Evolutionary conservation across 2,797 vertebrate species (phyloP).

Genomic region (Philypnodon macrostomus): DNA sequence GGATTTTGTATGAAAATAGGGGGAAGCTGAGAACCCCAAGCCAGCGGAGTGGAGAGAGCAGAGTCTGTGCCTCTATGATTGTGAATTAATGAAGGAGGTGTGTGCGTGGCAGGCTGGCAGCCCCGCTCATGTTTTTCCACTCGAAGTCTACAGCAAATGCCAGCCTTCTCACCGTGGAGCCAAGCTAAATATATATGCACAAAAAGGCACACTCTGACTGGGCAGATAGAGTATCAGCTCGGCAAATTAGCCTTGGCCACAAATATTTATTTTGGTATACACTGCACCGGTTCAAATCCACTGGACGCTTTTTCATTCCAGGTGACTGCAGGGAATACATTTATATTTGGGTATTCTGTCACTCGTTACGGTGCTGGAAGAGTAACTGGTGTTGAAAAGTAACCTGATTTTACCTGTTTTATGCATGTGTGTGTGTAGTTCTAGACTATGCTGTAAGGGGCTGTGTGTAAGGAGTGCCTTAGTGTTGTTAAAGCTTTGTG

Average conservation of each 20-base stretch:
- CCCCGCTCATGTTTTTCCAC: constrained; percentile 54
- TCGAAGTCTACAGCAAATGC: constrained; percentile 48
- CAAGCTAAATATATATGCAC: constrained; percentile 51
- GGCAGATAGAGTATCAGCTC: constrained; percentile 59
- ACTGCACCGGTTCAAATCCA: constrained; percentile 31
- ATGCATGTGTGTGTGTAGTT: not conserved
- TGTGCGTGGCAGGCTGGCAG: constrained; percentile 54
- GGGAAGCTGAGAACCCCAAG: constrained; percentile 9
- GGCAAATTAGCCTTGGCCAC: constrained; percentile 56
- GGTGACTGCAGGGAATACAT: not conserved
- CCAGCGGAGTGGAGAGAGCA: constrained; percentile 22
- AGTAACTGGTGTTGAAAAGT: not conserved
- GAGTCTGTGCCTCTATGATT: constrained; percentile 44
- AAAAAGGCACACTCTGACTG: constrained; percentile 23
- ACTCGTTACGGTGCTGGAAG: not conserved
- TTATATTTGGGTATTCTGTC: not conserved
- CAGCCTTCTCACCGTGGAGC: constrained; percentile 48
- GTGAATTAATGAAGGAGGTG: constrained; percentile 58
- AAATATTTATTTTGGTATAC: constrained; percentile 58
- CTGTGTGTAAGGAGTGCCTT: not conserved
- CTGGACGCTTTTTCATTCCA: constrained; percentile 1
- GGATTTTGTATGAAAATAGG: constrained; percentile 9
- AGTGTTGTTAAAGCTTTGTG: constrained; percentile 4
- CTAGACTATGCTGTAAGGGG: not conserved
- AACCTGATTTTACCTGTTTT: not conserved